Conservation (phyloP, 2,888 invertebrate species). For the Cheilosia urbana region DNA sequence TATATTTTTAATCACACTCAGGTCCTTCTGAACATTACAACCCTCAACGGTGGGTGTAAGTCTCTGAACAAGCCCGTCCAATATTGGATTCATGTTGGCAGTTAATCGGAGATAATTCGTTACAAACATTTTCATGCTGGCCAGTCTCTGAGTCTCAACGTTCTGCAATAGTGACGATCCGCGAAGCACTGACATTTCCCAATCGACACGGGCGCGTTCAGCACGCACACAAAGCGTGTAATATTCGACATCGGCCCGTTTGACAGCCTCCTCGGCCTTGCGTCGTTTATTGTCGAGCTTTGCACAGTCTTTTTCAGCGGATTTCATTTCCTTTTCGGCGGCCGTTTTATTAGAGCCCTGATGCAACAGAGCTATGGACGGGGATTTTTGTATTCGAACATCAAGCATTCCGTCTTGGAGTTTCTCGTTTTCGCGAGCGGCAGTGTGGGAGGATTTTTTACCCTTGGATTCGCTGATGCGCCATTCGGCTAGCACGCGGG, state of each 20-base stretch:
- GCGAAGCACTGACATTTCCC: conserved; percentile 95
- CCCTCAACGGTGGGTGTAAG: conserved; percentile 81
- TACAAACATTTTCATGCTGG: conserved; percentile 90
- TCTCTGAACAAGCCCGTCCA: conserved; percentile 86
- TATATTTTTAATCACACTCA: conserved; percentile 83
- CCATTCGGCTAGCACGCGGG: conserved; percentile 92
- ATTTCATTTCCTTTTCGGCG: conserved; percentile 83
- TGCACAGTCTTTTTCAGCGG: conserved; percentile 87
- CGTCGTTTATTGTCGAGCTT: conserved; percentile 94
- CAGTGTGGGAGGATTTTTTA: conserved; percentile 94
- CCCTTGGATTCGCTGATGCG: conserved; percentile 93
- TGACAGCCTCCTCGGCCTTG: conserved; percentile 95
- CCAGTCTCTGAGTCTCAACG: conserved; percentile 94
- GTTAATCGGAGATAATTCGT: conserved; percentile 88
- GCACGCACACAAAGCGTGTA: conserved; percentile 95
- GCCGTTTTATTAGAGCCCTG: conserved; percentile 82
- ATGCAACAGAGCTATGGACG: conserved; percentile 82
- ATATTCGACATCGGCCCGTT: conserved; percentile 96
- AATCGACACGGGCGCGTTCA: conserved; percentile 94
- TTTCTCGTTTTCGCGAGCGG: conserved; percentile 96
- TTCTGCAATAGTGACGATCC: conserved; percentile 94
- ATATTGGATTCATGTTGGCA: conserved; percentile 90
- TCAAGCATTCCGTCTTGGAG: conserved; percentile 91
- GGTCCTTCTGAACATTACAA: conserved; percentile 83
- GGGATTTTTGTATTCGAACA: conserved; percentile 84